Conservation (phyloP, 23 tunicate genomes). For the Oikopleura dioica region DNA sequence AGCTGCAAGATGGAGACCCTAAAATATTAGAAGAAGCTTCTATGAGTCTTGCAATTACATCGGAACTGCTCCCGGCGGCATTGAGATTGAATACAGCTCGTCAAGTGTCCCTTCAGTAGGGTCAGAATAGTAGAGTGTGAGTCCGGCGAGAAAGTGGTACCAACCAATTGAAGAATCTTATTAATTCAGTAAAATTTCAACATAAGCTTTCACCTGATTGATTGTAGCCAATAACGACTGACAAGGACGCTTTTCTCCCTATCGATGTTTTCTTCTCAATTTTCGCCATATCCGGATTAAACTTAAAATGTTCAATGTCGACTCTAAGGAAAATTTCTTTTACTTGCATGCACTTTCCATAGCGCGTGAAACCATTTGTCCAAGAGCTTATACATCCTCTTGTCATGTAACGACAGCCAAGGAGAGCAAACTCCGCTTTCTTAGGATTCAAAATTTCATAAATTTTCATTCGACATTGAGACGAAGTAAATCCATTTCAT, state of each 20-base stretch:
- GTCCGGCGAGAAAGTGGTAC: constrained; percentile 6
- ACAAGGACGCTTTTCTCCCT: not conserved
- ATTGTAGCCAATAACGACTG: constrained; percentile 3
- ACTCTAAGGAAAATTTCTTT: no score
- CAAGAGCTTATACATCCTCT: not conserved
- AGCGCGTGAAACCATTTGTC: not conserved
- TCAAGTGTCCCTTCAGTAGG: not conserved
- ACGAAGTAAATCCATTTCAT: no score
- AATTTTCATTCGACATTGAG: no score
- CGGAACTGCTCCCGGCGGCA: constrained; percentile 8
- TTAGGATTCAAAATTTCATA: no score
- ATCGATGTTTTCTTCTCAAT: constrained; percentile 3
- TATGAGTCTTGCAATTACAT: no score
- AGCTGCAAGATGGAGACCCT: not conserved
- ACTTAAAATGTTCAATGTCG: no score
- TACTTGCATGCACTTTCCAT: constrained; percentile 7
- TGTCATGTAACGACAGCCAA: constrained; percentile 11
- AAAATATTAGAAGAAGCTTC: no score
- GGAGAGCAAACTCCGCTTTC: constrained; percentile 7
- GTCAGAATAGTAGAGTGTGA: constrained; percentile 3
- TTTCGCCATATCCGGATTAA: not conserved
- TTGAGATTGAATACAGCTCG: not conserved
- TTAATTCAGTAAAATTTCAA: no score
- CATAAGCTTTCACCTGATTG: no score
- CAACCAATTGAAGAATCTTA: not conserved